Evolutionary conservation across 2,797 vertebrate genomes (phyloP), one percentile per base, ranked within the genome.

Genomic region (Microtus obscurus): DNA sequence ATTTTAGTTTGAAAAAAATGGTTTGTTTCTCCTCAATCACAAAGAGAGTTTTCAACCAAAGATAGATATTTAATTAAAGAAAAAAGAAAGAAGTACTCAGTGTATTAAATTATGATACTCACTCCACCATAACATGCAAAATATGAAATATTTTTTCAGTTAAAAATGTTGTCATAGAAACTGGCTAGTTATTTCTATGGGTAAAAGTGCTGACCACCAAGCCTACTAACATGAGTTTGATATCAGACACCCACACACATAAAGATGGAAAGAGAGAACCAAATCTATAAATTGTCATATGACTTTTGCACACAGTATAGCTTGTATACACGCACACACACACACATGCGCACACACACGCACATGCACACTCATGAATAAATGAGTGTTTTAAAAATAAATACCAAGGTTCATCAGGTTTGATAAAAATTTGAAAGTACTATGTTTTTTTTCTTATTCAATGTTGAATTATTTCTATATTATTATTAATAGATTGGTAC

Each of bases 31-130:
- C 25, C 56, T 90, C 34, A 81, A 73, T 74, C 59, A 77, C 19
- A 93, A 63, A 92, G 19, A 65, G 19, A 23, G 10, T 85, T 87
- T 94, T 74, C 93, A 93, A 80, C 87, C 83, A 87, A 91, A 40
- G 23, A 89, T n/a, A 45, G 13, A 74, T 25, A 83, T 87, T 16
- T 51, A 3, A 14, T 85, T 81, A 94, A 82, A 48, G 85, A 93
- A 21, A 71, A 31, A 51, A 43, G 5, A 83, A 96, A 53, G 53
- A 45, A n/a, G n/a, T 76, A 65, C 51, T 79, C 1, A 29, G 3
- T 80, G 14, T 34, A 89, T 82, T 95, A 78, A 92, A 87, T 92
- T 56, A 91, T 45, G 89, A 90, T 21, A 65, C 16, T 6, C 12
- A 90, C 45, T 89, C 27, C 21, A 71, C 34, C 69, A 81, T 37